Conservation (phyloP, 1,140 invertebrate genomes). For the Rhizoglyphus robini region DNA sequence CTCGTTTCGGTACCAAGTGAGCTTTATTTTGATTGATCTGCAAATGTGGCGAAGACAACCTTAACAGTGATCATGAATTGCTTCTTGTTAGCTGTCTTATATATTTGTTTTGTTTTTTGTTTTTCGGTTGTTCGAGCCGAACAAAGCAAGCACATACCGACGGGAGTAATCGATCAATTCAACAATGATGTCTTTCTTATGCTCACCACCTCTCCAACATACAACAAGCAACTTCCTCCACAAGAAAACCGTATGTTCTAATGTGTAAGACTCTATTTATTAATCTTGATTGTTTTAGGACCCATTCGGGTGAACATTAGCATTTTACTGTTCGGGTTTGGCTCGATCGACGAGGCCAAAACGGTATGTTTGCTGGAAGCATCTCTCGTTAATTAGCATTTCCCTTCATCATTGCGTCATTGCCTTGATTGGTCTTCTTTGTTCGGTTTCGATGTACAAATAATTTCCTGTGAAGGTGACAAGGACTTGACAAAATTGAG, state of each 20-base stretch:
- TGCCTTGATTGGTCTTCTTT: not conserved
- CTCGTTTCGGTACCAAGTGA: too few relatives aligned
- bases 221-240: not conserved
- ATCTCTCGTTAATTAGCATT: not conserved
- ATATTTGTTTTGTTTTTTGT: too few relatives aligned
- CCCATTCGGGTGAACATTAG: constrained; percentile 14
- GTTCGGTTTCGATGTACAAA: too few relatives aligned
- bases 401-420: not conserved
- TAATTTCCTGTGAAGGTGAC: too few relatives aligned
- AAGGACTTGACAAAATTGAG: too few relatives aligned
- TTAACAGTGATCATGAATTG: too few relatives aligned
- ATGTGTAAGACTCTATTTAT: not conserved
- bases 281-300: not conserved
- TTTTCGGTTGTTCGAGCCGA: too few relatives aligned
- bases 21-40: too few relatives aligned
- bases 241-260: not conserved
- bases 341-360: constrained; percentile 1
- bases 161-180: not conserved
- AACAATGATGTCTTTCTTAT: constrained; percentile 5
- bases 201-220: not conserved
- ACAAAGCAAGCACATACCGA: too few relatives aligned
- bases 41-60: too few relatives aligned
- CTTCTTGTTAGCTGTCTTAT: too few relatives aligned
- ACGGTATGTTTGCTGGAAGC: not conserved
- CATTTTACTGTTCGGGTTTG: constrained; percentile 4